A percentile compares a stretch with the other conserved stretches of the same genome.
These are phyloP conservation scores for Halocynthia roretzi DNA, from an alignment of 23 tunicate genomes.

Conservation along the genomic window DNA sequence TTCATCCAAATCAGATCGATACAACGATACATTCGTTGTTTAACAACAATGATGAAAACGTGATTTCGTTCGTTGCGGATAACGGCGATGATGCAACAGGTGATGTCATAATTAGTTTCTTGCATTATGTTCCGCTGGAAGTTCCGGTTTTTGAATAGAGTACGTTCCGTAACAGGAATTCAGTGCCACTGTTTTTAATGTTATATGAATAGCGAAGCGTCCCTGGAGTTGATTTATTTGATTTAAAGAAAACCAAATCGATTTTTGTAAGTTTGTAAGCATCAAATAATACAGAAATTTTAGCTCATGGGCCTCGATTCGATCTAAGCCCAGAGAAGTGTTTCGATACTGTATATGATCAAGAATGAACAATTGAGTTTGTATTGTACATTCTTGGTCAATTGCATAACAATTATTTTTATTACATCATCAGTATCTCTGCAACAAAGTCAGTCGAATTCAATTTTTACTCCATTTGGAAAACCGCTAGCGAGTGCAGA, in stretches of 20 bases:
- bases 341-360: too few relatives aligned
- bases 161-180: neutral
- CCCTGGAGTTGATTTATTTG: neutral
- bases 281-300: too few relatives aligned
- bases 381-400: too few relatives aligned
- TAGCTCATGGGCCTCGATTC: too few relatives aligned
- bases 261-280: too few relatives aligned
- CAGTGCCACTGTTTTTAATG: too few relatives aligned
- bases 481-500: neutral
- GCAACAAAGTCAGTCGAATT: neutral
- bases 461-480: slow-evolving; percentile 5
- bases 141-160: neutral
- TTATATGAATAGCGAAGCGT: too few relatives aligned
- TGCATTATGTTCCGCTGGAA: neutral
- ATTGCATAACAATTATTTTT: too few relatives aligned
- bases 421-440: too few relatives aligned
- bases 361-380: too few relatives aligned
- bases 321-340: too few relatives aligned
- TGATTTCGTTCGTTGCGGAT: slow-evolving; percentile 75
- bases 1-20: neutral
- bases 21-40: slow-evolving; percentile 36
- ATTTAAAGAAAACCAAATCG: too few relatives aligned
- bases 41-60: slow-evolving; percentile 38
- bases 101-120: neutral
- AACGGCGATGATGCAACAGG: slow-evolving; percentile 18